These are phyloP conservation scores for Illadopsis cleaveri DNA, from an alignment of 2,113 vertebrate genomes.

Conservation along the genomic window DNA sequence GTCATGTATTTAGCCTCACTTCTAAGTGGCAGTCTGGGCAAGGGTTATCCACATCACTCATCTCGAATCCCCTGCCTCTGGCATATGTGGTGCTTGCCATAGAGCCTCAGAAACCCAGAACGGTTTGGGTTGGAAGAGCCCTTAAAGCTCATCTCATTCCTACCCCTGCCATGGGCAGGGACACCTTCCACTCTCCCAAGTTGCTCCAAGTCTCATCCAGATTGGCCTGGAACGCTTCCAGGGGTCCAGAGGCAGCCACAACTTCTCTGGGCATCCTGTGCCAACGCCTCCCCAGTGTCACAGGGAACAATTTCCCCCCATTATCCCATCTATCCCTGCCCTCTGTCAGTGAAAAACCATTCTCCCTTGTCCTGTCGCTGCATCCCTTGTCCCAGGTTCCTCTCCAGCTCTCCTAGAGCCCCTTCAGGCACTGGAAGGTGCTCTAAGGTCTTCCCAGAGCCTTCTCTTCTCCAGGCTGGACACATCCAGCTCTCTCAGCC, in stretches of 20 bases:
- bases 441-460: not conserved
- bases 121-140: not conserved
- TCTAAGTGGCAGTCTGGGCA: not conserved
- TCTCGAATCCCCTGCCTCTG: not conserved
- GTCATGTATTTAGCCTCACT: not conserved
- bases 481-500: not conserved
- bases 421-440: not conserved
- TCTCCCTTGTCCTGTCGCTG: not conserved
- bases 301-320: not conserved
- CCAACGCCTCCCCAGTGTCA: accelerated
- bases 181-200: not conserved
- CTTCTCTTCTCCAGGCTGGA: not conserved
- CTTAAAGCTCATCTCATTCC: not conserved
- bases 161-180: not conserved
- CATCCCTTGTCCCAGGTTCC: not conserved
- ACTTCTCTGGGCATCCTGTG: not conserved
- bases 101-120: not conserved
- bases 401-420: not conserved
- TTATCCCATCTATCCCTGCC: accelerated
- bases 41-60: accelerated
- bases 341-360: not conserved
- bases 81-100: not conserved
- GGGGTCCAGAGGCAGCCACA: not conserved
- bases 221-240: not conserved
- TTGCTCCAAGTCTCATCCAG: accelerated